These are phyloP conservation scores for Lethenteron reissneri DNA, from an alignment of 2,113 vertebrate species.

Conservation along the genomic window DNA sequence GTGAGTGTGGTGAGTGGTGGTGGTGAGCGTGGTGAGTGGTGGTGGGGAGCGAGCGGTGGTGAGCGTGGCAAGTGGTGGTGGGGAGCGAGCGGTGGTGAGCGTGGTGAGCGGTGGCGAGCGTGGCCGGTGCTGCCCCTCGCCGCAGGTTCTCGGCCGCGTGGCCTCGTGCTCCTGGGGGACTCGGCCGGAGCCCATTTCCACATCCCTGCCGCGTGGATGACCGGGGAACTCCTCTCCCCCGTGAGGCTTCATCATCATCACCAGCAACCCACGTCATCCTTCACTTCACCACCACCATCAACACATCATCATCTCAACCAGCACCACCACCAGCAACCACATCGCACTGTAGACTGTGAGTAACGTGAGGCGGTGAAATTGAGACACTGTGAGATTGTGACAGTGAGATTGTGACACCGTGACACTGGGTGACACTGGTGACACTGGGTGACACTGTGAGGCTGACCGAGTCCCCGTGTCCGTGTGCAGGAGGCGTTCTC, in stretches of 20 bases:
- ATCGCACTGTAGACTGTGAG: too few relatives aligned
- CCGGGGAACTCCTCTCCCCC: conserved; percentile 22
- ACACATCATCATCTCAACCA: too few relatives aligned
- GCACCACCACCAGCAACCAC: too few relatives aligned
- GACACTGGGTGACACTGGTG: too few relatives aligned
- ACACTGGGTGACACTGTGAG: conserved; percentile 1
- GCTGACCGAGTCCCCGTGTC: conserved; percentile 9
- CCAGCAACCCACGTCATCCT: neutral
- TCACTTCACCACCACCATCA: neutral
- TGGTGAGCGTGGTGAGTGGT: too few relatives aligned
- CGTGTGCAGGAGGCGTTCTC: conserved; percentile 26
- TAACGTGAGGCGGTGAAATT: too few relatives aligned
- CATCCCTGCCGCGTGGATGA: conserved; percentile 33
- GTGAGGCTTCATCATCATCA: conserved; percentile 16
- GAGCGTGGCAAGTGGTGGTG: neutral
- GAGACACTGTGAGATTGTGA: too few relatives aligned
- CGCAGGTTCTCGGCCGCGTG: conserved; percentile 24
- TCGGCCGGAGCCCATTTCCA: conserved; percentile 33
- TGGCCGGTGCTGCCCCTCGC: conserved; percentile 9
- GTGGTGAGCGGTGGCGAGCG: neutral
- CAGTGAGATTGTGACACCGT: too few relatives aligned
- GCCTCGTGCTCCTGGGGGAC: conserved; percentile 31
- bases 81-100: neutral
- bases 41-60: neutral
- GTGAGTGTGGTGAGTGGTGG: too few relatives aligned